Conservation (phyloP, 2,888 invertebrate genomes). For the Agrochola lychnidis region DNA sequence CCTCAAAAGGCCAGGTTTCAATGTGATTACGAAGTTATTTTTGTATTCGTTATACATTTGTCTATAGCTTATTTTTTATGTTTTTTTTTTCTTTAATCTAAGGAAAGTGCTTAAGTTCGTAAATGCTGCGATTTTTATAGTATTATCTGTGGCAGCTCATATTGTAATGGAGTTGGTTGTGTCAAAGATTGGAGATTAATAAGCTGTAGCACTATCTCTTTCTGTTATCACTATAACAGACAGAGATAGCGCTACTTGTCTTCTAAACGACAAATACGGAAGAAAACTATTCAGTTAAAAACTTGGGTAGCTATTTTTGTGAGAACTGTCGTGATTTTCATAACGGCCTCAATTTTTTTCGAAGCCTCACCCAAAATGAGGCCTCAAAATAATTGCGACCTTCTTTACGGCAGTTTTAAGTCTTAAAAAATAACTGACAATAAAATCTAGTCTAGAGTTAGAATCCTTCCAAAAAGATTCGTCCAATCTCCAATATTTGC, state of each 20-base stretch:
- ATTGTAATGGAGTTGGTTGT: slow-evolving; percentile 20
- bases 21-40: slow-evolving; percentile 85
- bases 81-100: slow-evolving; percentile 76
- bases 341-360: not conserved
- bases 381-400: not conserved
- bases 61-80: slow-evolving; percentile 83
- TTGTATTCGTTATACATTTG: slow-evolving; percentile 82
- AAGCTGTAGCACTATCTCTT: not conserved
- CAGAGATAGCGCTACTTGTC: not conserved
- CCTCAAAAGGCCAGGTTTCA: slow-evolving; percentile 59
- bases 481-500: slow-evolving; percentile 32
- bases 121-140: slow-evolving; percentile 67
- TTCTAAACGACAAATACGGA: not conserved
- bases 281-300: not conserved
- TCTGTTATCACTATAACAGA: not conserved
- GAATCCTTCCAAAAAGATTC: not conserved
- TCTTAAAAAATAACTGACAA: slow-evolving; percentile 14
- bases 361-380: not conserved
- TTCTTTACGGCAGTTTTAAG: not conserved
- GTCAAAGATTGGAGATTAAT: slow-evolving; percentile 46
- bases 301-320: not conserved
- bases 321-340: not conserved
- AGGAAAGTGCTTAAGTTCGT: slow-evolving; percentile 78
- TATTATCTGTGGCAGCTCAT: slow-evolving; percentile 67
- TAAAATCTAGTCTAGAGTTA: slow-evolving; percentile 26